Evolutionary conservation across 2,797 vertebrate genomes (phyloP).

Genomic region (Myoxocephalus aenaeus): DNA sequence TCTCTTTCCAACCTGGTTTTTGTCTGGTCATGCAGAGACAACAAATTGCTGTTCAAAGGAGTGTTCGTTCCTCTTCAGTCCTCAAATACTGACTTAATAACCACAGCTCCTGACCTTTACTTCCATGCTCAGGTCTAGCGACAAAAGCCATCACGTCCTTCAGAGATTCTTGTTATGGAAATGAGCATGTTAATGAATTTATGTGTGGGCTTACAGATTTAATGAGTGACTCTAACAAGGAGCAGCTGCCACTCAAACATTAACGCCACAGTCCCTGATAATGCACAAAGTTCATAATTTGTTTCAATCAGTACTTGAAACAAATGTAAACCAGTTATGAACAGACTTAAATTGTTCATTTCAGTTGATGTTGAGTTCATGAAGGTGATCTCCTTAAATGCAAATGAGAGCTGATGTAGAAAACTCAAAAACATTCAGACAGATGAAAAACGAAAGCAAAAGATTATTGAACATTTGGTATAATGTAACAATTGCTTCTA

Average conservation of each 20-base stretch:
- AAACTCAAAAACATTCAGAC: not conserved
- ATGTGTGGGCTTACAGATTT: conserved; percentile 53
- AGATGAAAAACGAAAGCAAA: not conserved
- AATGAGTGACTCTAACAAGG: conserved; percentile 68
- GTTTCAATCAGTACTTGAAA: conserved; percentile 5
- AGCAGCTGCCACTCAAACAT: conserved; percentile 67
- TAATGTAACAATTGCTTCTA: not conserved
- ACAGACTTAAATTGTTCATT: conserved; percentile 17
- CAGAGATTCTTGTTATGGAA: conserved; percentile 71
- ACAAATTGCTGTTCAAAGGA: conserved; percentile 56
- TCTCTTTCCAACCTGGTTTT: conserved; percentile 38
- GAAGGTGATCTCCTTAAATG: not conserved
- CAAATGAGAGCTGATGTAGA: not conserved
- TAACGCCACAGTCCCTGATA: conserved; percentile 25
- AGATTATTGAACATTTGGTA: not conserved
- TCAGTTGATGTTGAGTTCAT: not conserved
- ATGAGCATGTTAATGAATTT: conserved; percentile 54
- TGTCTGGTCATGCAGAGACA: conserved; percentile 41
- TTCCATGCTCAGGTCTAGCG: conserved; percentile 47
- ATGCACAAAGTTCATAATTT: not conserved
- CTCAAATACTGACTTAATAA: conserved; percentile 51
- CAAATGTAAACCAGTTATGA: not conserved
- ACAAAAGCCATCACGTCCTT: conserved; percentile 56
- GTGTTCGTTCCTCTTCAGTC: conserved; percentile 26
- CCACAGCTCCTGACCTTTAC: conserved; percentile 64